A percentile compares a stretch with the other conserved stretches of the same genome.
Conservation (phyloP, 2,888 invertebrate species). For the Adela reaumurella region DNA sequence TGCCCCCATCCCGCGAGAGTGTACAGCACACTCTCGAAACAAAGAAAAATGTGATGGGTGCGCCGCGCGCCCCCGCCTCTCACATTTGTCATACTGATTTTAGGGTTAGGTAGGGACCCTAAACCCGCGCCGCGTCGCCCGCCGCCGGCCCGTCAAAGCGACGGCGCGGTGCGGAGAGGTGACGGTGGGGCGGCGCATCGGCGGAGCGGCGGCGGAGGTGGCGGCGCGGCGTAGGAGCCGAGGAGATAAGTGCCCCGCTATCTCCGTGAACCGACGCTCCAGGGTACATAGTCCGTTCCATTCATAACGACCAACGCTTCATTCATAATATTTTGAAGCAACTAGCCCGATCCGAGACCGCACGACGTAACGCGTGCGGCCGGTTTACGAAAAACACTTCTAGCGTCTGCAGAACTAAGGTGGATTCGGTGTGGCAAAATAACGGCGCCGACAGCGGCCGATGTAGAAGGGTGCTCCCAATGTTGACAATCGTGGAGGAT, state of each 20-base stretch:
- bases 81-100: no score
- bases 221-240: conserved; percentile 29
- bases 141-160: no score
- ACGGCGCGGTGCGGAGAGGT: no score
- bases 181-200: conserved; percentile 10
- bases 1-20: no score
- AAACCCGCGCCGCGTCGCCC: no score
- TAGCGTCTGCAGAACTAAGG: not conserved
- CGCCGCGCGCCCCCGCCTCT: no score
- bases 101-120: no score
- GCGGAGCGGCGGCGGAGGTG: conserved; percentile 19
- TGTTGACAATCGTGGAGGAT: conserved; percentile 26
- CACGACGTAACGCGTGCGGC: not conserved
- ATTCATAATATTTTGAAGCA: not conserved
- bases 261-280: conserved; percentile 7
- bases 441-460: not conserved
- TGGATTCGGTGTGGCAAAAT: not conserved
- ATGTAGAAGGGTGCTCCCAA: not conserved
- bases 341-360: not conserved
- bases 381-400: not conserved
- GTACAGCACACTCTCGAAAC: no score
- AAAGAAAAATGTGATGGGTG: no score
- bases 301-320: conserved; percentile 41
- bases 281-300: conserved; percentile 54
- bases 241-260: conserved; percentile 20